Percentiles rank a stretch among this genome's conserved stretches.
Conservation (phyloP, 2,797 vertebrate genomes). For the Micromesistius poutassou region DNA sequence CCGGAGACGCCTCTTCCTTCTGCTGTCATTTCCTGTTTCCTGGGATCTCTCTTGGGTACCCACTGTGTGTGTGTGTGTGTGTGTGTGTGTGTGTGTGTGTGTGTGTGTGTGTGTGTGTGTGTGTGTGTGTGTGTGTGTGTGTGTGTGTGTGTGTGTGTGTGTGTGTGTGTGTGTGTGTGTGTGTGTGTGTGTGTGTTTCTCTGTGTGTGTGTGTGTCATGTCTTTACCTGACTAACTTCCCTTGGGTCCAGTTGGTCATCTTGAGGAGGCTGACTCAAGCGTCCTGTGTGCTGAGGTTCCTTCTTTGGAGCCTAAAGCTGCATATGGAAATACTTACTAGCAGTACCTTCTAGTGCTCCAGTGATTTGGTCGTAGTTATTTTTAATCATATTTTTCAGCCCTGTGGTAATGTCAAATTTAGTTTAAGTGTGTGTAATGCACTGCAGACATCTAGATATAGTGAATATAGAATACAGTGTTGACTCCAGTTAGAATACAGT, state of each 20-base stretch:
- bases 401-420: background rate
- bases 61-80: conserved; percentile 16
- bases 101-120: background rate
- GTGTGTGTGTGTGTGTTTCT: background rate
- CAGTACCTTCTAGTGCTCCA: background rate
- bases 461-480: background rate
- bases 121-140: background rate
- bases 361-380: background rate
- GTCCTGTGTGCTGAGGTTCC: conserved; percentile 6
- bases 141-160: background rate
- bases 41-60: conserved; percentile 73
- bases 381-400: background rate
- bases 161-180: background rate
- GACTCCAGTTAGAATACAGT: background rate
- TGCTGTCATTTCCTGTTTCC: conserved; percentile 76
- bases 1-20: conserved; percentile 70
- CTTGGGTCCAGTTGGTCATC: conserved; percentile 9
- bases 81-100: background rate
- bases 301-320: conserved; percentile 14
- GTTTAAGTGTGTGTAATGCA: background rate
- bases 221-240: conserved; percentile 23
- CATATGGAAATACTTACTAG: conserved; percentile 19
- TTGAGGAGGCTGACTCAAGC: conserved; percentile 15
- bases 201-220: conserved; percentile 5
- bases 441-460: background rate